These are phyloP conservation scores for Anser brachyrhynchus DNA, from an alignment of 2,113 vertebrate species.

Conservation along the genomic window DNA sequence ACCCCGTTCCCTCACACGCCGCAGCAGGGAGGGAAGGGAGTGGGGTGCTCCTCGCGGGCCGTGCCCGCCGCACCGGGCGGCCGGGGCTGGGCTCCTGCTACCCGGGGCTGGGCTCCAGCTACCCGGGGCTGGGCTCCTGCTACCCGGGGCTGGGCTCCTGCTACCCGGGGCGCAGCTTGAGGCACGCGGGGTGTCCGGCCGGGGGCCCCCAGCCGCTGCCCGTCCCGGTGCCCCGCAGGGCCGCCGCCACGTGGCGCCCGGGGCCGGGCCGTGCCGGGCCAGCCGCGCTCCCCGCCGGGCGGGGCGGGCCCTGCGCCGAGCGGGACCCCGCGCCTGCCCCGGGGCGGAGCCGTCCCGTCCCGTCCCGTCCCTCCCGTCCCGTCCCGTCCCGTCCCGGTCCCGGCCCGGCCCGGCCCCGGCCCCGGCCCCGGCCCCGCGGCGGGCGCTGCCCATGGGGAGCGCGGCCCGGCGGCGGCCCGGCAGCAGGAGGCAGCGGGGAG, in stretches of 20 bases:
- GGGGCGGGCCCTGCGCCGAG: not conserved
- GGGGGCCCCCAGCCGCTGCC: no score
- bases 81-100: no score
- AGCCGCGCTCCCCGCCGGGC: not conserved
- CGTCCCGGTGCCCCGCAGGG: no score
- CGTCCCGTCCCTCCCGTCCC: not conserved
- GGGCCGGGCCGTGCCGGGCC: not conserved
- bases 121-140: no score
- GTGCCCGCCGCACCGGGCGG: no score
- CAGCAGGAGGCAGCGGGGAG: not conserved
- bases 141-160: no score
- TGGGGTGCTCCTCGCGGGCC: not conserved
- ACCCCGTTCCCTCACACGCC: no score
- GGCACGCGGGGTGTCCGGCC: no score
- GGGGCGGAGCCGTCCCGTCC: not conserved
- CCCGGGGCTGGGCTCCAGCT: no score
- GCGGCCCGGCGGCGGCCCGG: not conserved
- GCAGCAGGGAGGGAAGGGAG: not conserved
- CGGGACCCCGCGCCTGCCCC: not conserved
- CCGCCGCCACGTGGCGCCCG: conserved; percentile 25
- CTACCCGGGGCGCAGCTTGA: no score
- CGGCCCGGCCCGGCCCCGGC: not conserved
- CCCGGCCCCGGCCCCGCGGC: not conserved
- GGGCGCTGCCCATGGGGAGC: not conserved
- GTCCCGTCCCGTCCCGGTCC: not conserved